Base-by-base conservation (phyloP, 2,797 vertebrate genomes). In the Falco naumanni region DNA sequence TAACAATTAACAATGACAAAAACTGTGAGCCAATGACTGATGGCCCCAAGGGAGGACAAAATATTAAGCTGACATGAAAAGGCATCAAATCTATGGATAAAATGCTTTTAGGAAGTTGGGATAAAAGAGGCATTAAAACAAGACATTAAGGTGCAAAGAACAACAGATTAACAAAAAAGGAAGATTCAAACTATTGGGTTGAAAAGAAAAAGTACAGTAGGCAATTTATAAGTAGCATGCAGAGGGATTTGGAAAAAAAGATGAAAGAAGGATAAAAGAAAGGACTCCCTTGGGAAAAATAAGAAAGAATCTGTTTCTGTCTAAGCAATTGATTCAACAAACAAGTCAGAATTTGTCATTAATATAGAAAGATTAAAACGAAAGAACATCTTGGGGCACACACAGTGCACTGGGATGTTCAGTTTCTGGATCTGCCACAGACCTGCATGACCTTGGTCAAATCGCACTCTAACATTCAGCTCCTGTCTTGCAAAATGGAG, bases 1-100 rank as follows among this genome's bases (percentile, higher is more conserved):
- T 48, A 81, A 94, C 77, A 93, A 93, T 94, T 88, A 87, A 5
- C 51, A 82, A 56, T 81, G 61, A 84, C 74, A 71, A 91, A 94
- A 95, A 80, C 24, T 8, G 34, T 29, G 31, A 96, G 57, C 59
- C 87, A 92, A 59, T 2, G 7, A 74, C 57, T 79, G 43, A 51
- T 65, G 24, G 11, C 37, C 65, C 31, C 11, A 3, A 89, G 47
- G 9, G 33, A 90, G 1, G 4, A 21, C 33, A 87, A 96, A 94
- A 76, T 43, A 75, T 57, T 93, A 81, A 78, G 12, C n/a, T 77
- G 33, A 66, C 63, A 61, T 54, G 50, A 94, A 76, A 86, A 95
- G 9, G 16, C 54, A 89, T 87, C 70, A 83, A 57, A 90, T 83
- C 74, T 72, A 6, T 25, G 19, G n/a, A 64, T 39, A 5, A 91